Base-by-base conservation (phyloP, 2,797 vertebrate species). In the Intellagama lesueurii region DNA sequence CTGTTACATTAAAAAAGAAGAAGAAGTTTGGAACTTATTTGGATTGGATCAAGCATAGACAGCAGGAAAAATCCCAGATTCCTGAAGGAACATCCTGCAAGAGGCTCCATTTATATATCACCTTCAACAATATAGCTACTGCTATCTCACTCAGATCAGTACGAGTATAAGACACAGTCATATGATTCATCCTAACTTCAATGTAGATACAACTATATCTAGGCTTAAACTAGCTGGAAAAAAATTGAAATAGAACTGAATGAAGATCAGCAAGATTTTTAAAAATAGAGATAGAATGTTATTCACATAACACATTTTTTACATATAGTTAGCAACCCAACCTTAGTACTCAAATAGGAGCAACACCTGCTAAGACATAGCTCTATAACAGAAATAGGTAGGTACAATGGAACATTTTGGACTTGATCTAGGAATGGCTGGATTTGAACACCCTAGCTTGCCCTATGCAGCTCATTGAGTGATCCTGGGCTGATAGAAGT, bases 61-160 rank as follows among this genome's bases (percentile, higher is more conserved):
- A 35, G 49, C 40, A 83, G 81, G 52, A 83, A 82, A 88, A 75
- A 88, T 24, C 16, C 40, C 32, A 49, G 40, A 69, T 77, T 77
- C 73, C 73, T 76, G 35, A 49, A 19, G 26, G 24, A 87, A 26
- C 3, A 56, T 72, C 32, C 32, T 56, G n/a, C 49, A 30, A 81
- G 32, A 60, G 26, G 17, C 26, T 81, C 32, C 9, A 81, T 6
- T 24, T 22, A 35, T 30, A 66, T 84, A 35, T 26, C 52, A 16
- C 30, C 19, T 11, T 17, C n/a, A 70, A 28, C 44, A 81, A 28
- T 9, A 72, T 6, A 17, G 9, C 30, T 32, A 49, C 40, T 70
- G 30, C 56, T 44, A 35, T 11, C 8, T 12, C 9, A 7, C 12
- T 30, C 9, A 72, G 5, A 44, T 11, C 32, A 73, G 56, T n/a